Evolutionary conservation across 2,113 vertebrate species (phyloP).

Genomic region (Chlorodrepanis virens): DNA sequence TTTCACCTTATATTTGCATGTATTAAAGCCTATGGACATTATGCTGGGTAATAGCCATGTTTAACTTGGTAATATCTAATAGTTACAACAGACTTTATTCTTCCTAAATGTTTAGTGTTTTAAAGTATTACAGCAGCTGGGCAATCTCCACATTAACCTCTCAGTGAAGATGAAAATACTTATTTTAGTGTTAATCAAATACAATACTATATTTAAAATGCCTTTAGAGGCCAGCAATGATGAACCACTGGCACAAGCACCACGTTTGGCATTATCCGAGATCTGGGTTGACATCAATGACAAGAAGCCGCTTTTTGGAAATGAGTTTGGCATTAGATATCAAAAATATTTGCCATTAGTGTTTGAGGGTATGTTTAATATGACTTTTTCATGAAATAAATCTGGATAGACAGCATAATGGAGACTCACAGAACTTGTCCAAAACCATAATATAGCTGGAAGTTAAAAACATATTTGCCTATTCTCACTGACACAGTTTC

Average conservation of each 20-base stretch:
- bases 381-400: not conserved
- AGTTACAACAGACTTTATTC: not conserved
- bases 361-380: not conserved
- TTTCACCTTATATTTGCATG: not conserved
- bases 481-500: not conserved
- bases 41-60: not conserved
- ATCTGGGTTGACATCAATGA: not conserved
- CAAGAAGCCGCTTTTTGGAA: not conserved
- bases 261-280: not conserved
- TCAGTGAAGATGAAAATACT: not conserved
- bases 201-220: not conserved
- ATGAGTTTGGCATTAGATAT: not conserved
- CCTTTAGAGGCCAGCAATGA: not conserved
- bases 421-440: not conserved
- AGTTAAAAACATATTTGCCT: not conserved
- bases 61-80: not conserved
- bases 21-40: not conserved
- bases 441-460: not conserved
- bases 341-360: not conserved
- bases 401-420: not conserved
- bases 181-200: conserved; percentile 13
- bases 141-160: not conserved
- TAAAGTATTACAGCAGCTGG: not conserved
- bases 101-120: not conserved
- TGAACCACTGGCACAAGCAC: not conserved